A percentile compares a stretch with the other conserved stretches of the same genome.
Conservation (phyloP, 2,888 invertebrate genomes). For the Rhagonycha lutea region DNA sequence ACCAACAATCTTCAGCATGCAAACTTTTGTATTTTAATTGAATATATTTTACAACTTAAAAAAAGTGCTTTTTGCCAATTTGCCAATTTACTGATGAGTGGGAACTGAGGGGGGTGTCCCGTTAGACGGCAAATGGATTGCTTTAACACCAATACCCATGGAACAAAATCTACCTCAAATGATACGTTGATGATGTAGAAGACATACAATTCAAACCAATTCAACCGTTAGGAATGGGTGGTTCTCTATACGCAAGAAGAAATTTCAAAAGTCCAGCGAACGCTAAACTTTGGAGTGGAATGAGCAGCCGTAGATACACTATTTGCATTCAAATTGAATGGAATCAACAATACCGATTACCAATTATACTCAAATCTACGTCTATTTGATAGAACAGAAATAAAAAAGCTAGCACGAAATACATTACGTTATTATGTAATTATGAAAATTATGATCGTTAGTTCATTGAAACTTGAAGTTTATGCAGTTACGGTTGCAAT, state of each 20-base stretch:
- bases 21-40: too few relatives aligned
- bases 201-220: background rate
- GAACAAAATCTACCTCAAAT: background rate
- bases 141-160: background rate
- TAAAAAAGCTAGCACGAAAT: background rate
- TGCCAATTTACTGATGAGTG: too few relatives aligned
- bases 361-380: background rate
- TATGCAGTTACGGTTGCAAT: too few relatives aligned
- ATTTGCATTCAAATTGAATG: background rate
- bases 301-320: background rate
- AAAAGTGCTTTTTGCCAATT: too few relatives aligned
- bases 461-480: too few relatives aligned
- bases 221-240: background rate
- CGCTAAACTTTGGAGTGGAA: background rate
- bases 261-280: background rate
- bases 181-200: background rate
- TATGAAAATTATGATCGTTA: too few relatives aligned
- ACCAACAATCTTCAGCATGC: too few relatives aligned
- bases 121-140: constrained; percentile 30
- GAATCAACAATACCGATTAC: background rate
- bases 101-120: too few relatives aligned
- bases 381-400: background rate
- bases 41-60: too few relatives aligned
- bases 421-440: too few relatives aligned
- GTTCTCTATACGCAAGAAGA: background rate